Evolutionary conservation across 2,888 invertebrate species (phyloP).

Genomic region (Eumacrocentrus americanus): DNA sequence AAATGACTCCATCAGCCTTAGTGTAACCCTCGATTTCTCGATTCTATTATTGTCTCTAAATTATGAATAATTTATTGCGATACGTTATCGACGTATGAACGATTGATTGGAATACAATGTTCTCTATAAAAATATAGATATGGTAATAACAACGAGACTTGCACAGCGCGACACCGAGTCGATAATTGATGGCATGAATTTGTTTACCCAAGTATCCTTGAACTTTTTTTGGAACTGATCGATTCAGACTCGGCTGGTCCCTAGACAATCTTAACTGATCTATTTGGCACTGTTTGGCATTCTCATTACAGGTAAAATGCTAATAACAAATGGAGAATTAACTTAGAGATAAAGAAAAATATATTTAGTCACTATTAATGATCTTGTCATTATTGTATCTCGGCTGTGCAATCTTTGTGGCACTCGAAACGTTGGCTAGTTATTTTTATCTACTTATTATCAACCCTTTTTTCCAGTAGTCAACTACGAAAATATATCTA

Average conservation of each 20-base stretch:
- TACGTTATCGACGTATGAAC: background rate
- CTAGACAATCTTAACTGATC: background rate
- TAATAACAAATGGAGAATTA: no score
- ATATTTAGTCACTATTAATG: background rate
- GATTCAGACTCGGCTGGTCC: no score
- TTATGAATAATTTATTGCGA: background rate
- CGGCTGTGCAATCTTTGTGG: background rate
- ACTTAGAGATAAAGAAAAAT: no score
- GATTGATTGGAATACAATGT: background rate
- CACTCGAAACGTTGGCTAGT: background rate
- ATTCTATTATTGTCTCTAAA: constrained; percentile 20
- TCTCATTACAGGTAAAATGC: background rate
- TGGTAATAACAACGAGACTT: constrained; percentile 12
- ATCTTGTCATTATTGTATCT: background rate
- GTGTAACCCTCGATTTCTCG: background rate
- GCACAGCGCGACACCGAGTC: no score
- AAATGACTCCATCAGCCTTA: no score
- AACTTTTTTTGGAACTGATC: no score
- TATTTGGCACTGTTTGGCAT: background rate
- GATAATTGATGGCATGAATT: no score
- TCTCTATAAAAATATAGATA: constrained; percentile 20
- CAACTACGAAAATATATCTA: background rate
- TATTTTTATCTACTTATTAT: no score
- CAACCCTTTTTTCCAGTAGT: background rate
- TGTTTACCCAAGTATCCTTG: no score